A percentile compares a stretch with the other conserved stretches of the same genome.
These are phyloP conservation scores for Bungarus multicinctus DNA, from an alignment of 2,113 vertebrate genomes.

Conservation along the genomic window DNA sequence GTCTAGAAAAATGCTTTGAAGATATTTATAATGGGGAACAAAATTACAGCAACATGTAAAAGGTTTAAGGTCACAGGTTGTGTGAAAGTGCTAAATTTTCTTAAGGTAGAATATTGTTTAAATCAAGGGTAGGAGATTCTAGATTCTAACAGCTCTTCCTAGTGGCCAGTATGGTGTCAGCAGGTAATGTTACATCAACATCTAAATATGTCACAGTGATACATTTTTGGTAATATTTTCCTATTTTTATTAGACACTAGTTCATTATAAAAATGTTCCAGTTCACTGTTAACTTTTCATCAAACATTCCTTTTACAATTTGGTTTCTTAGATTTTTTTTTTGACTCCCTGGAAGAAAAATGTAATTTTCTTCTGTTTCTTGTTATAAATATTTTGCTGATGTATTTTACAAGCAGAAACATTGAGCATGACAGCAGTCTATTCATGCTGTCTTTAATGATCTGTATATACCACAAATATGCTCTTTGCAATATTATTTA, in stretches of 20 bases:
- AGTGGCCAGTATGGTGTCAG: neutral
- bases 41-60: neutral
- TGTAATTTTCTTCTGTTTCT: neutral
- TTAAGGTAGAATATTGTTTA: neutral
- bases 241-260: neutral
- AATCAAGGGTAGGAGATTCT: neutral
- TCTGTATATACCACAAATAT: neutral
- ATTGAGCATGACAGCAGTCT: neutral
- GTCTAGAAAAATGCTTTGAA: neutral
- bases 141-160: neutral
- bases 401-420: neutral
- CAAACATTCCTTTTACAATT: neutral
- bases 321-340: conserved; percentile 7
- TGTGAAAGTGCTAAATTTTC: neutral
- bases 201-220: neutral
- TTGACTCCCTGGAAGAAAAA: neutral
- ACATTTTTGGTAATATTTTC: neutral
- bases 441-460: neutral
- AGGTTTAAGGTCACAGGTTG: neutral
- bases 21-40: neutral
- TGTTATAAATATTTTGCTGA: neutral
- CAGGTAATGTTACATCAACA: neutral
- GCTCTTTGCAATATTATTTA: neutral
- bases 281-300: neutral
- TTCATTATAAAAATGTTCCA: neutral